Base-by-base conservation (phyloP, 2,888 invertebrate species). In the Beris chalybata region DNA sequence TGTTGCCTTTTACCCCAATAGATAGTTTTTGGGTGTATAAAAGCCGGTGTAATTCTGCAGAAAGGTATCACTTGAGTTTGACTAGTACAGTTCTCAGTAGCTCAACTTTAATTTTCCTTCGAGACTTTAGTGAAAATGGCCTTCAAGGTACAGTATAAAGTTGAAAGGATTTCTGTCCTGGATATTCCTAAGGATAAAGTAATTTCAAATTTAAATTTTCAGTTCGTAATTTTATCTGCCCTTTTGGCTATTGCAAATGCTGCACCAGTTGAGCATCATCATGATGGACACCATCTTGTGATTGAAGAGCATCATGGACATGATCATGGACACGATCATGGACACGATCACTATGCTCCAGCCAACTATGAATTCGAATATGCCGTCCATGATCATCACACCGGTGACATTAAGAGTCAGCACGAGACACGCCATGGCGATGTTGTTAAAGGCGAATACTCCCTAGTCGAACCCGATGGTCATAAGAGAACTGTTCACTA, bases 381-480 rank as follows among this genome's bases (percentile, higher is more conserved):
- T 58, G 74, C 77, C 3, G 80, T 80, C 3, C 80, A 80, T 61
- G 80, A 80, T 54, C 74, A 74, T 15, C 78, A 78, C 52, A 80
- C 80, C 11, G 79, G 79, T n/a, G 80, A 80, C 70, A 74, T 80
- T 0, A 80, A 80, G 73, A 79, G 78, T 72, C 80, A 80, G 69
- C 78, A 79, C 44, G 80, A 80, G 72, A 76, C 78, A 65, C 78
- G 80, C 53, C 76, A 78, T 43, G 80, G 79, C 11, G 79, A 79
- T 67, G 76, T 76, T 59, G 80, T 80, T 1, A 75, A 77, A n/a
- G 80, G 80, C 4, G 77, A 79, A 65, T 80, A 80, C 56, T 79
- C 78, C 3, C 71, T 80, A 4, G 74, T 80, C 43, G 80, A 80
- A 65, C 78, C 80, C 45, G 80, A 80, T 71, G 80, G 80, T 43